Conservation (phyloP, 2,888 invertebrate species). For the Eupeodes latifasciatus region DNA sequence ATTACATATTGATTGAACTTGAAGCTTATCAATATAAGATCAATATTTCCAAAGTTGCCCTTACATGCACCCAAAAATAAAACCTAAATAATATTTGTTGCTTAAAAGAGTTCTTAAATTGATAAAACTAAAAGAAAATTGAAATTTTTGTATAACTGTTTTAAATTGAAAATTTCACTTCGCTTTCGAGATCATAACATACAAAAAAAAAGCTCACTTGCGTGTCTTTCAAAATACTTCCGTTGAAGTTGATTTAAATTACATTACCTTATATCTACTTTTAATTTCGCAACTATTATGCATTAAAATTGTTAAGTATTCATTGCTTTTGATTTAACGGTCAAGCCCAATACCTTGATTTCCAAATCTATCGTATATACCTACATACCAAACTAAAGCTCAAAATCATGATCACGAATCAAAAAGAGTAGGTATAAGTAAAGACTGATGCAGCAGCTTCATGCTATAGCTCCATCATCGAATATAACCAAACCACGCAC, state of each 20-base stretch:
- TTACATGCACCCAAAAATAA: too few relatives aligned
- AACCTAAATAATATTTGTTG: too few relatives aligned
- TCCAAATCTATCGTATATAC: background rate
- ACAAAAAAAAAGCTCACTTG: too few relatives aligned
- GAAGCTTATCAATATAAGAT: too few relatives aligned
- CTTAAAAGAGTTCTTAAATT: too few relatives aligned
- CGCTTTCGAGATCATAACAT: background rate
- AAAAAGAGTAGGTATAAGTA: background rate
- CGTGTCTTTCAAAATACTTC: background rate
- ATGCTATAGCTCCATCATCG: background rate
- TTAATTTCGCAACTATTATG: conserved; percentile 27
- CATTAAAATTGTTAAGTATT: background rate
- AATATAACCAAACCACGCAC: conserved; percentile 4
- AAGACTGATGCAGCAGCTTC: too few relatives aligned
- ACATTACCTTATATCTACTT: background rate
- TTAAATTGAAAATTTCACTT: too few relatives aligned
- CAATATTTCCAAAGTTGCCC: too few relatives aligned
- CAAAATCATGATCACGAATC: background rate
- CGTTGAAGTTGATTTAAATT: background rate
- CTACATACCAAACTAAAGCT: background rate
- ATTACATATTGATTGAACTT: too few relatives aligned
- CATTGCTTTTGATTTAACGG: background rate
- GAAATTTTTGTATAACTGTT: too few relatives aligned
- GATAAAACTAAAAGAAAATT: too few relatives aligned
- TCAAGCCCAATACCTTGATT: conserved; percentile 37